These are phyloP conservation scores for Lasioglossum marginatum DNA, from an alignment of 2,888 invertebrate genomes.

Conservation along the genomic window DNA sequence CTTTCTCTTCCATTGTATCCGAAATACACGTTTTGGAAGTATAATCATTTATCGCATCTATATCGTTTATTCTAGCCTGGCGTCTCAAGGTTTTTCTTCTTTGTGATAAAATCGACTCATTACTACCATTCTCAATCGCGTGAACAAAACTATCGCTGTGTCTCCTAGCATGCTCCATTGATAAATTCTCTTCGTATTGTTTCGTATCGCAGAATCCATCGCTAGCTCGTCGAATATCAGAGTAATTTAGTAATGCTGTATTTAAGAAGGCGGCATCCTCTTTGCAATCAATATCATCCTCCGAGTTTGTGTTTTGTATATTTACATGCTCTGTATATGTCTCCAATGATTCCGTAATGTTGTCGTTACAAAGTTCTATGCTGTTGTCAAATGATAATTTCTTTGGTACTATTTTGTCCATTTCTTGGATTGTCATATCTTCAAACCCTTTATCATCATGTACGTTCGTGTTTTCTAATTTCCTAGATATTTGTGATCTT, in stretches of 20 bases:
- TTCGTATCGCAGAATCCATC: constrained; percentile 67
- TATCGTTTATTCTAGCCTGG: constrained; percentile 77
- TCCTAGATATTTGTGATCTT: constrained; percentile 15
- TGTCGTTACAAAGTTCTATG: constrained; percentile 35
- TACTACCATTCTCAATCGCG: constrained; percentile 14
- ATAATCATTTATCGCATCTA: constrained; percentile 54
- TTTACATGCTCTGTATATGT: not conserved
- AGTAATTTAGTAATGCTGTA: constrained; percentile 18
- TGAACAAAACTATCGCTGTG: constrained; percentile 74
- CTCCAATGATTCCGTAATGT: constrained; percentile 2
- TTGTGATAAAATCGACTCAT: constrained; percentile 25
- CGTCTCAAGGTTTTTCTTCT: constrained; percentile 77
- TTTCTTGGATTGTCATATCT: not conserved
- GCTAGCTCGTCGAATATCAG: constrained; percentile 72
- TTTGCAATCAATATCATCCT: constrained; percentile 16
- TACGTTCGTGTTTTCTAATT: not conserved
- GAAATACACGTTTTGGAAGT: constrained; percentile 7
- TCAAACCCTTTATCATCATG: constrained; percentile 4
- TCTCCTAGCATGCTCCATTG: constrained; percentile 69
- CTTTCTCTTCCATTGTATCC: constrained; percentile 17
- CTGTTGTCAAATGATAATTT: constrained; percentile 68
- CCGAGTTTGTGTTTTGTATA: not conserved
- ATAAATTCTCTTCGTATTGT: constrained; percentile 20
- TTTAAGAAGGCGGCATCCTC: constrained; percentile 8
- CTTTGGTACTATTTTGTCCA: constrained; percentile 54